Evolutionary conservation across 2,113 vertebrate genomes (phyloP), one percentile per base, ranked within the genome.

Genomic region (Circaetus cinerascens): DNA sequence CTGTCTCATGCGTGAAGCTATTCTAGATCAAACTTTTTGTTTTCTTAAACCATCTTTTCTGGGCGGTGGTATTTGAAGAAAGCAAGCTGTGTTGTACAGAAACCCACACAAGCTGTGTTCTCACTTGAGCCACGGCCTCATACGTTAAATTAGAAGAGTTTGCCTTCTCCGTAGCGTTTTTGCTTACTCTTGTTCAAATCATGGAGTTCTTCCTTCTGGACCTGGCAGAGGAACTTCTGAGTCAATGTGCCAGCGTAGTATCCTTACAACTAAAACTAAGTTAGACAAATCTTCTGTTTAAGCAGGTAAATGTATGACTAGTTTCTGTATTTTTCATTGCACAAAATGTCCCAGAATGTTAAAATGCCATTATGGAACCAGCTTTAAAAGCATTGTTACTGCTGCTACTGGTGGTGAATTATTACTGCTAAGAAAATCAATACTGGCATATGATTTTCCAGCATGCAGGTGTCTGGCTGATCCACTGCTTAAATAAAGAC

Each of bases 401-500:
- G 57, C 81, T 94, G 68, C 76, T 92, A 11, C 63, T n/a, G 17
- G 4, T 68, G 50, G 22, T 89, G 80, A 97, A n/a, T 89, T 95
- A 89, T 67, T 88, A 17, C 45, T 71, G 32, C 69, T 51, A 71
- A 86, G 53, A 88, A 95, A 97, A 89, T 95, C 91, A 88, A 88
- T 97, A 83, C 25, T 82, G 67, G 50, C 40, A 40, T 92, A 84
- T 86, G 85, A 93, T 92, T 92, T 88, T 94, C 74, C 62, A 51
- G 66, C 73, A 66, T 63, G 21, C 26, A 88, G 50, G 56, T 90
- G 30, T 67, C 60, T 95, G 78, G 22, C 51, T 92, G 88, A 77
- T 92, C 66, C 79, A 86, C 66, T 92, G 69, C 77, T 97, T 80
- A 89, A 95, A 95, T 88, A 75, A 92, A 93, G 86, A 91, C 68